phyloP scores from a whole-genome alignment of 2,113 vertebrate genomes.

The Eurypyga helias region DNA sequence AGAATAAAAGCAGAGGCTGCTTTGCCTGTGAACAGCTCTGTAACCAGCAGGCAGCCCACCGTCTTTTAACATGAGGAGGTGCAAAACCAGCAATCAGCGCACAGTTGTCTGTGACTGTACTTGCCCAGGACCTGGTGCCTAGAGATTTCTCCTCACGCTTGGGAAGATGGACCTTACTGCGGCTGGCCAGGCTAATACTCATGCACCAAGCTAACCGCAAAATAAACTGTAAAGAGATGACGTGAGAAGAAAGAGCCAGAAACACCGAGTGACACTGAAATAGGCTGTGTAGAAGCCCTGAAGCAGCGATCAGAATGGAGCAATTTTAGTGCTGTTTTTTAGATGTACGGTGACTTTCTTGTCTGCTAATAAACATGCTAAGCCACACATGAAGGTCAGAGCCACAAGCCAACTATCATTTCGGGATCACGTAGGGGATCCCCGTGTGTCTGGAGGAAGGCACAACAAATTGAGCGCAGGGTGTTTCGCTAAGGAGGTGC shows the following conservation, averaged over 20 bases:
- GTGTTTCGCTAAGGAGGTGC: neutral
- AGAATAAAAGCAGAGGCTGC: neutral
- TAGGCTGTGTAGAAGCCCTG: neutral
- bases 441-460: neutral
- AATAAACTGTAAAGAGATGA: neutral
- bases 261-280: rapidly evolving
- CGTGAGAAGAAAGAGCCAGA: neutral
- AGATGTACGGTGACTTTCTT: neutral
- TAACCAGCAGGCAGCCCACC: neutral
- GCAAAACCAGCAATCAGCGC: neutral
- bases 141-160: neutral
- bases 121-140: neutral
- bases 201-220: neutral
- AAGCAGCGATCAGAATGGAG: neutral
- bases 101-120: rapidly evolving
- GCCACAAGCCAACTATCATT: neutral
- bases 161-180: neutral
- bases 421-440: neutral
- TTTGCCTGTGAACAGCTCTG: neutral
- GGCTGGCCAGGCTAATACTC: no score
- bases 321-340: neutral
- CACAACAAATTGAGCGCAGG: neutral
- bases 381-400: neutral
- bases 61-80: neutral
- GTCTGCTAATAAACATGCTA: neutral